These are phyloP conservation scores for Heterohyrax brucei DNA, from an alignment of 2,797 vertebrate genomes.

Conservation along the genomic window DNA sequence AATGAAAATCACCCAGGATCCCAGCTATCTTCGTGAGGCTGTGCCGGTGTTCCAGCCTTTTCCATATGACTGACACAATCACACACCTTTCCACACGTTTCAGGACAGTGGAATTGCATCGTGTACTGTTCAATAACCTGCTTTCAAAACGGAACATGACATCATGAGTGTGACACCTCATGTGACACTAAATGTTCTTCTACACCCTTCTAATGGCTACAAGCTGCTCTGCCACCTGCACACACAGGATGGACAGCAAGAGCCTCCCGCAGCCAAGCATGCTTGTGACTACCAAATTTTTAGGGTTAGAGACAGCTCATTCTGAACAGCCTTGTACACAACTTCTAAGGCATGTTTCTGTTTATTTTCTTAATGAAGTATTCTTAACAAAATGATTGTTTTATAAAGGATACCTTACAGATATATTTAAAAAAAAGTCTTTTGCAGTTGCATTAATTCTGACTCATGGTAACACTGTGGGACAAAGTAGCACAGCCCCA, in stretches of 20 bases:
- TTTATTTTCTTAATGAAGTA: neutral
- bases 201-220: conserved; percentile 33
- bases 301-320: conserved; percentile 5
- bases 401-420: conserved; percentile 43
- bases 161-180: neutral
- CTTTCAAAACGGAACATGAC: conserved; percentile 38
- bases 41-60: neutral
- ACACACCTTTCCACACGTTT: neutral
- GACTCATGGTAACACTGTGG: too few relatives aligned
- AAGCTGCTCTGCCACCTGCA: neutral
- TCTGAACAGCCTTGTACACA: neutral
- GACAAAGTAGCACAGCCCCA: too few relatives aligned
- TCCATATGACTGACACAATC: neutral
- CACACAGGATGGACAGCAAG: neutral
- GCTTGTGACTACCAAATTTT: neutral
- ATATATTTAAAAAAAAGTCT: neutral
- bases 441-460: too few relatives aligned
- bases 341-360: conserved; percentile 8
- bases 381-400: conserved; percentile 9
- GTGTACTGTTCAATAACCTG: neutral
- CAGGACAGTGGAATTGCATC: conserved; percentile 34
- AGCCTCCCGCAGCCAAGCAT: neutral
- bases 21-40: neutral
- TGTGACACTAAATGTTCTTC: conserved; percentile 43
- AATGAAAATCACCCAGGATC: conserved; percentile 40